Conservation (phyloP, 2,888 invertebrate species). For the Junonia oenone region DNA sequence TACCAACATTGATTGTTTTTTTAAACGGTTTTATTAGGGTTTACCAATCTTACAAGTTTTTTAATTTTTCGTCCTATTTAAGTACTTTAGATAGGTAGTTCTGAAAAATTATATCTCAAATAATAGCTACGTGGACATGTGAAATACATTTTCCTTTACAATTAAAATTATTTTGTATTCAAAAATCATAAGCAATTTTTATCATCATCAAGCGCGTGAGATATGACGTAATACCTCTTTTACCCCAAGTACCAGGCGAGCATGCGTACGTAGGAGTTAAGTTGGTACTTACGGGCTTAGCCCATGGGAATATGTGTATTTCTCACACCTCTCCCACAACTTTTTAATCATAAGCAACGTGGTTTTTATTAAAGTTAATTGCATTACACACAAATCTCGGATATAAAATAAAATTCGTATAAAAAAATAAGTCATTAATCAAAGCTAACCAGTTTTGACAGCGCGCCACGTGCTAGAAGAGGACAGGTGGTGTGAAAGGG, state of each 20-base stretch:
- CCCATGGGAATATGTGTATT: conserved; percentile 8
- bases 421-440: conserved; percentile 58
- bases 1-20: no score
- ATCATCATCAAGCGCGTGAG: neutral
- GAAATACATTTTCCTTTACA: no score
- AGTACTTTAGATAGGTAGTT: no score
- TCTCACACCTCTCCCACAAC: neutral
- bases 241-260: conserved; percentile 46
- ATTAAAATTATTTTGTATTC: no score
- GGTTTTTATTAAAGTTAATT: conserved; percentile 41
- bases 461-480: conserved; percentile 35
- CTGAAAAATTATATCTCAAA: no score
- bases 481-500: conserved; percentile 47
- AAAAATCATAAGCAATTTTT: no score
- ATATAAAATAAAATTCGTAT: conserved; percentile 34
- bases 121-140: no score
- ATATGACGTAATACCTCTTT: conserved; percentile 50
- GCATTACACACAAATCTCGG: conserved; percentile 42
- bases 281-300: neutral
- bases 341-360: conserved; percentile 2
- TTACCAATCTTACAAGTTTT: no score
- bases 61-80: no score
- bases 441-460: conserved; percentile 58
- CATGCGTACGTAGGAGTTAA: conserved; percentile 32
- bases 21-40: no score